These are phyloP conservation scores for Nomada ruficornis DNA, from an alignment of 2,888 invertebrate species.

Conservation along the genomic window DNA sequence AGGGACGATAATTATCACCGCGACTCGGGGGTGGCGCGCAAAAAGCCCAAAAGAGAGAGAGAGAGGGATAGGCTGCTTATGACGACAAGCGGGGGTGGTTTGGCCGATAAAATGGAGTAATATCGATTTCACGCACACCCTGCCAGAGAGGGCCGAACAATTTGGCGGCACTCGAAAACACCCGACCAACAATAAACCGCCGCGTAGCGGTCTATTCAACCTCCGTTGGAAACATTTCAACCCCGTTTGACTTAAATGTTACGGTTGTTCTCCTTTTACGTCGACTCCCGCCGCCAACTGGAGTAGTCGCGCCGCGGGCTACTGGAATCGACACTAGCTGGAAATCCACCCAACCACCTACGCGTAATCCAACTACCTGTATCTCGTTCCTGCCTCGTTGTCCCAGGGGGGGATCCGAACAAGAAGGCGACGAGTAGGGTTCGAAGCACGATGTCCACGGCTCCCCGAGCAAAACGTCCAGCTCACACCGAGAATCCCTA, in stretches of 20 bases:
- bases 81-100: constrained; percentile 12
- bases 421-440: background rate
- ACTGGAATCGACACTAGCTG: constrained; percentile 21
- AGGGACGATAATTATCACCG: constrained; percentile 54
- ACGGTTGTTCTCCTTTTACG: constrained; percentile 33
- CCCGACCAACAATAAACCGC: constrained; percentile 41
- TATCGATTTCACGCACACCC: constrained; percentile 55
- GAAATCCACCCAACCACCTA: constrained; percentile 44
- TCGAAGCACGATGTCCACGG: too few species aligned
- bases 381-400: background rate
- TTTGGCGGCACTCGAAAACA: constrained; percentile 26
- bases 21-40: constrained; percentile 2
- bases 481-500: background rate
- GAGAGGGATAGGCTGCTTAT: background rate
- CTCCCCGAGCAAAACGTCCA: background rate
- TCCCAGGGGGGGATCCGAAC: background rate
- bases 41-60: constrained; percentile 4
- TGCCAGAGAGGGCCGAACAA: constrained; percentile 5
- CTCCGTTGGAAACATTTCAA: constrained; percentile 19
- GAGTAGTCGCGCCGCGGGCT: background rate
- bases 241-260: constrained; percentile 57
- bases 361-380: constrained; percentile 33
- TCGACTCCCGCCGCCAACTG: background rate
- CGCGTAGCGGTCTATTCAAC: constrained; percentile 8
- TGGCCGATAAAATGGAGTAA: constrained; percentile 42